Evolutionary conservation across 2,888 invertebrate species (phyloP), one percentile per base, ranked within the genome.

Genomic region (Torymus texanus): DNA sequence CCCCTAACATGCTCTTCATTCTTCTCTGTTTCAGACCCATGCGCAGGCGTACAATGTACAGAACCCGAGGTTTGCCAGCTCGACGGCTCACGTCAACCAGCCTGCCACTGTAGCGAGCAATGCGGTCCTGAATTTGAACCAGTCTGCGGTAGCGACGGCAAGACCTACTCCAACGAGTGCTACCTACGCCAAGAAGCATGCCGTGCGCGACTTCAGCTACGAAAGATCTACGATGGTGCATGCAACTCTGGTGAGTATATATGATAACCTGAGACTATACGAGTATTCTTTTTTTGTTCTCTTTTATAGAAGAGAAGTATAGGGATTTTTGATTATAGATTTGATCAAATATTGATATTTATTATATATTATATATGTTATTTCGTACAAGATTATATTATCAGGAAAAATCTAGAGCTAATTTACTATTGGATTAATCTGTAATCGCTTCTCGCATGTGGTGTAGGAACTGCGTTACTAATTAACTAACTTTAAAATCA

Each of bases 41-140:
- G 97, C 90, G 93, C 94, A 61, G 94, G 94, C 78, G 93, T 95
- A 83, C 92, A 93, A 86, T 97, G 97, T 91, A 92, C 94, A 50
- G 94, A 94, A 83, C 95, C 95, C 51, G 95, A 96, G 88, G 92
- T 96, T 80, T 97, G 97, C 91, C 96, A 95, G 90, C 91, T 97
- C 90, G 95, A 96, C 90, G 93, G 93, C 84, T 93, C 94, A 73
- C 93, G 97, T 65, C 93, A 94, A 83, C 95, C 97, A 0, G 92
- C 93, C 61, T 97, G 97, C 89, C 93, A 93, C 80, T 97, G 97
- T 89, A 95, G 95, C 77, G 95, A 95, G 84, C 92, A 93, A 68
- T 95, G 96, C 86, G 94, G 95, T 73, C 92, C 96, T 84, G 84
- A 85, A 85, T 94, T 95, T 85, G 92, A 94, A 63, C 93, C 95